These are phyloP conservation scores for Platyura marginata DNA, from an alignment of 1,140 invertebrate genomes.

Conservation along the genomic window DNA sequence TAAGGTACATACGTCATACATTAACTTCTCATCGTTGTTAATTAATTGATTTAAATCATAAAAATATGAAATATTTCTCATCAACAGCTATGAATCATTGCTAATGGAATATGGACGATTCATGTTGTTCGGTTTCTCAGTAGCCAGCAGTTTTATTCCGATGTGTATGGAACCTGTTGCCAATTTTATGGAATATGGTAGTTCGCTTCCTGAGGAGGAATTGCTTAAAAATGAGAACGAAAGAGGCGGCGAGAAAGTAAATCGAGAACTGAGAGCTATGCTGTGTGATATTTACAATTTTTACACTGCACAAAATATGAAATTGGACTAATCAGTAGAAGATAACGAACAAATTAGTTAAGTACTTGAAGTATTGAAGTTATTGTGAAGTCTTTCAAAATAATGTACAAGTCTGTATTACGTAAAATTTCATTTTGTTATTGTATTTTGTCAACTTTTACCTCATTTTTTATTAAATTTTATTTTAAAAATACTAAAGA, in stretches of 20 bases:
- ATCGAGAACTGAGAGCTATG: not conserved
- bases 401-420: too few relatives aligned
- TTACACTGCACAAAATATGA: slow-evolving; percentile 1
- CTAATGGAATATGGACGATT: slow-evolving; percentile 15
- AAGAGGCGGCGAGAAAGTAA: not conserved
- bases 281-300: not conserved
- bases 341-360: too few relatives aligned
- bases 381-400: too few relatives aligned
- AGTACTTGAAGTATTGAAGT: too few relatives aligned
- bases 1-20: slow-evolving; percentile 9
- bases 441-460: too few relatives aligned
- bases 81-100: slow-evolving; percentile 8
- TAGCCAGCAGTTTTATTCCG: slow-evolving; percentile 10
- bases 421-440: too few relatives aligned
- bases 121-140: slow-evolving; percentile 11
- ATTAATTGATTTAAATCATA: not conserved
- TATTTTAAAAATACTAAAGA: too few relatives aligned
- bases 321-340: slow-evolving; percentile 2
- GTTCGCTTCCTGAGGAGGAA: not conserved
- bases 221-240: not conserved
- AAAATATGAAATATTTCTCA: not conserved
- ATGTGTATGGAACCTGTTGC: slow-evolving; percentile 7
- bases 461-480: too few relatives aligned
- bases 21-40: not conserved
- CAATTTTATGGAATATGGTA: slow-evolving; percentile 5